Evolutionary conservation across 2,888 invertebrate species (phyloP).

Genomic region (Drosophila demipolita): DNA sequence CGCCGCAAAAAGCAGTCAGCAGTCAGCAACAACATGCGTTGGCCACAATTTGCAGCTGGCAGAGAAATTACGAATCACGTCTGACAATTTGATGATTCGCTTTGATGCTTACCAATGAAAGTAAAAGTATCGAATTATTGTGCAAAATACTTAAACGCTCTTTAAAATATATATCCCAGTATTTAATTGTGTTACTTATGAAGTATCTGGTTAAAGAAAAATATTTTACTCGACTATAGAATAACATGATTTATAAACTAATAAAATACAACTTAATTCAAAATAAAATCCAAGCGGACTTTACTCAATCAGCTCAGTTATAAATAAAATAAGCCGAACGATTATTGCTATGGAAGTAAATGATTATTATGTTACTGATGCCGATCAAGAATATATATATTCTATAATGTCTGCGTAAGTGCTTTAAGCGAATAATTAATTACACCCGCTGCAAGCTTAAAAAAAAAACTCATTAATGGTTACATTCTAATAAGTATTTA

Average conservation of each 20-base stretch:
- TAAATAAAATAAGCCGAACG: not conserved
- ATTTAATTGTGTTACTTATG: not conserved
- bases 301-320: not conserved
- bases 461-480: not conserved
- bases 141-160: not conserved
- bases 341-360: not conserved
- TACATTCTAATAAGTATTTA: not conserved
- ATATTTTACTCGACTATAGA: not conserved
- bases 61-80: constrained; percentile 15
- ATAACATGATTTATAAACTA: not conserved
- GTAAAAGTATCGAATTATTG: not conserved
- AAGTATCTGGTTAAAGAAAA: not conserved
- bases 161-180: not conserved
- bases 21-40: constrained; percentile 7
- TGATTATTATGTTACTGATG: not conserved
- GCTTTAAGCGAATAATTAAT: not conserved
- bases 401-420: not conserved
- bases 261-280: not conserved
- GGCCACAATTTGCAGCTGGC: constrained; percentile 10
- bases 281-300: not conserved
- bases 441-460: not conserved
- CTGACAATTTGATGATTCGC: not conserved
- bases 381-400: not conserved
- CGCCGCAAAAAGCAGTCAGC: constrained; percentile 11
- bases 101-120: not conserved